A percentile compares a stretch with the other conserved stretches of the same genome.
phyloP scores from a whole-genome alignment of 2,888 invertebrate species.

The Nymphalis c-album region DNA sequence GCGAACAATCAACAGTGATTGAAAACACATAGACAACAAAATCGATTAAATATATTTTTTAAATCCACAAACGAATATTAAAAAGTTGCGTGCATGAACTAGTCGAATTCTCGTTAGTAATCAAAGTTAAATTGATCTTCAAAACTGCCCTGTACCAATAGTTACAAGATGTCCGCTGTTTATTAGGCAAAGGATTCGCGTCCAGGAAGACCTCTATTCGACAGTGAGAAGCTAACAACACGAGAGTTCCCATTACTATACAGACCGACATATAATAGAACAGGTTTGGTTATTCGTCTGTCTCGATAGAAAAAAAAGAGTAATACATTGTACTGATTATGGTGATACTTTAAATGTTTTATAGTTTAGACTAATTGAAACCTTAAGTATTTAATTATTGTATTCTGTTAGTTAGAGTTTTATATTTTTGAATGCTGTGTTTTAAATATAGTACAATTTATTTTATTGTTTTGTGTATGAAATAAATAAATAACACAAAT shows the following conservation, averaged over 20 bases:
- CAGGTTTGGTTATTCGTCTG: background rate
- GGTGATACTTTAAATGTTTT: too few relatives aligned
- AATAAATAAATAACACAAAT: too few relatives aligned
- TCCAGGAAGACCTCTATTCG: conserved; percentile 39
- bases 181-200: conserved; percentile 31
- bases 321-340: too few relatives aligned
- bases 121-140: conserved; percentile 26
- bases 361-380: too few relatives aligned
- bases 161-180: conserved; percentile 32
- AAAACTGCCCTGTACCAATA: conserved; percentile 32
- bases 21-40: too few relatives aligned
- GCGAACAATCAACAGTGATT: too few relatives aligned
- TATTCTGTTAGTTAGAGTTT: too few relatives aligned
- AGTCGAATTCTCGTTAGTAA: conserved; percentile 2
- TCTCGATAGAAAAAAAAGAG: background rate
- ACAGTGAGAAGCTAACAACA: conserved; percentile 33
- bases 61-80: background rate
- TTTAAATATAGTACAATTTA: too few relatives aligned
- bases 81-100: background rate
- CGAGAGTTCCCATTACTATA: conserved; percentile 33
- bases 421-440: too few relatives aligned
- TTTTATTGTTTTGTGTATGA: too few relatives aligned
- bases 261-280: conserved; percentile 1
- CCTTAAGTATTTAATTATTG: too few relatives aligned
- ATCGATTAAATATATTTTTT: too few relatives aligned